These are phyloP conservation scores for Reinhardtius hippoglossoides DNA, from an alignment of 2,113 vertebrate species.

Conservation along the genomic window DNA sequence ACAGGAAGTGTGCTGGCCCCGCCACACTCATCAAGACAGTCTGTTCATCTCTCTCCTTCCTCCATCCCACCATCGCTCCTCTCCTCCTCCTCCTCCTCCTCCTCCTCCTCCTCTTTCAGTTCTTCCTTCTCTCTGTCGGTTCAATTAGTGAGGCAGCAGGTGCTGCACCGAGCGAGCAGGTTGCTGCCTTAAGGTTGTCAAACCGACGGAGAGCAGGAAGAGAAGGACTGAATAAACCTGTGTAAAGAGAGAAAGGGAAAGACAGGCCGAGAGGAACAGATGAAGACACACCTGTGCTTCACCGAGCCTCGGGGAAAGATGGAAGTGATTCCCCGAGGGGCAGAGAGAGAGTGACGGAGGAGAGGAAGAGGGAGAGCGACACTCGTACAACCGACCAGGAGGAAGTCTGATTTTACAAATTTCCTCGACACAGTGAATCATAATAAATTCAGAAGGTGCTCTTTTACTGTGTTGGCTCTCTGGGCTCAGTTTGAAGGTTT, in stretches of 20 bases:
- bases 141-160: slow-evolving; percentile 74
- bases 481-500: no score
- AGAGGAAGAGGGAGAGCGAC: not conserved
- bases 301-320: slow-evolving; percentile 48
- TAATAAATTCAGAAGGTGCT: no score
- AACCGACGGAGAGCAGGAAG: slow-evolving; percentile 34
- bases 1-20: slow-evolving; percentile 50
- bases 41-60: slow-evolving; percentile 56
- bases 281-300: slow-evolving; percentile 72
- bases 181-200: slow-evolving; percentile 72
- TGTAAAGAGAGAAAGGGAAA: slow-evolving; percentile 8
- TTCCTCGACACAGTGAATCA: no score
- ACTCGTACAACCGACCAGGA: not conserved
- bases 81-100: slow-evolving; percentile 24
- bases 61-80: slow-evolving; percentile 4
- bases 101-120: slow-evolving; percentile 19
- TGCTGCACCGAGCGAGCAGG: slow-evolving; percentile 60
- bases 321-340: slow-evolving; percentile 63
- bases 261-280: slow-evolving; percentile 46
- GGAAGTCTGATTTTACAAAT: no score
- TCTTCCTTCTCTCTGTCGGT: slow-evolving; percentile 40
- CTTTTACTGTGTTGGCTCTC: no score
- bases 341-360: slow-evolving; percentile 28
- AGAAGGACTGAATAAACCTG: not conserved
- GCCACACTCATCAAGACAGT: slow-evolving; percentile 60